Evolutionary conservation across 2,113 vertebrate genomes (phyloP).

Genomic region (Leptodactylus fuscus): DNA sequence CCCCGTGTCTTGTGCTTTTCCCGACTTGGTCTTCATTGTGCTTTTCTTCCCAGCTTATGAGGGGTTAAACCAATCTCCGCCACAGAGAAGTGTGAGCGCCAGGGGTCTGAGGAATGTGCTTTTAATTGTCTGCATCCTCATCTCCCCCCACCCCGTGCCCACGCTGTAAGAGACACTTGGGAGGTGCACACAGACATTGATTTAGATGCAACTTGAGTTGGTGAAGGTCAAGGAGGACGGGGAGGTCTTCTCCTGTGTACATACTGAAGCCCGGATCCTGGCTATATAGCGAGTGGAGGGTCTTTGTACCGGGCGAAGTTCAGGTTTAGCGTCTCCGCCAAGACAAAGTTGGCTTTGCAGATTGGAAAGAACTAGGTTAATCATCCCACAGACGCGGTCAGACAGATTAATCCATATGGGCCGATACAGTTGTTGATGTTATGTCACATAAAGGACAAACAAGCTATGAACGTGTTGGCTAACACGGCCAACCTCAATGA

Average conservation of each 20-base stretch:
- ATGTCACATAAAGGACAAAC: too few species aligned
- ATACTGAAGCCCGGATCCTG: neutral
- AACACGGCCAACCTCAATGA: too few species aligned
- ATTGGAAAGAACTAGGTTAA: too few species aligned
- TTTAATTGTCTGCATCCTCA: constrained; percentile 23
- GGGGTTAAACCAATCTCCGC: neutral
- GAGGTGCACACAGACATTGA: neutral
- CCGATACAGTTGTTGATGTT: too few species aligned
- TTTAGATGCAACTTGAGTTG: constrained; percentile 16
- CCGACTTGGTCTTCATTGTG: neutral
- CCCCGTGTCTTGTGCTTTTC: neutral
- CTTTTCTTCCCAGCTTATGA: neutral
- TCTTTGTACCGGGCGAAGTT: too few species aligned
- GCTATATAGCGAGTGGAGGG: too few species aligned
- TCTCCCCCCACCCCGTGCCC: neutral
- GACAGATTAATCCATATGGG: too few species aligned
- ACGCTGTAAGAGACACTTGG: neutral
- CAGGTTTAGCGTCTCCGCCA: too few species aligned
- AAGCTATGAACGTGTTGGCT: too few species aligned
- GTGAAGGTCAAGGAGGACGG: neutral
- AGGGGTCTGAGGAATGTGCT: constrained; percentile 18
- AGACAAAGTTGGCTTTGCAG: too few species aligned
- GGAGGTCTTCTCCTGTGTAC: neutral
- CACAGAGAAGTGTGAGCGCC: constrained; percentile 6
- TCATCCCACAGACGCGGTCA: too few species aligned